Evolutionary conservation across 2,888 invertebrate species (phyloP).

Genomic region (Cremastobaeus sp.): DNA sequence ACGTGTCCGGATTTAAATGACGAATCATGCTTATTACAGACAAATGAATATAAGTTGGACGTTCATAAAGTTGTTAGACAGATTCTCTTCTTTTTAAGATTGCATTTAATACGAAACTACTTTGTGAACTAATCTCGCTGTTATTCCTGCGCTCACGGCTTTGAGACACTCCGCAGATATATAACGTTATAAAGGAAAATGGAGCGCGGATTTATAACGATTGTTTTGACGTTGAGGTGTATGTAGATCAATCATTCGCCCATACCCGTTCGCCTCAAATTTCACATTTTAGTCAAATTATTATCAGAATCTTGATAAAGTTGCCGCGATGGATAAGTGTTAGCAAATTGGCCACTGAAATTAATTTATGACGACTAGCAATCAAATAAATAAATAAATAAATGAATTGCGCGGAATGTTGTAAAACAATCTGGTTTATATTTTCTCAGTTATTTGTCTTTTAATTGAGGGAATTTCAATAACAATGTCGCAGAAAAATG

Average conservation of each 20-base stretch:
- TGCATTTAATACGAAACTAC: conserved; percentile 58
- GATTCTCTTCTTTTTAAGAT: conserved; percentile 52
- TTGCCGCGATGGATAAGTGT: too few relatives aligned
- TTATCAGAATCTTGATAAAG: too few relatives aligned
- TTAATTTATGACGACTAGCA: too few relatives aligned
- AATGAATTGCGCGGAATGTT: too few relatives aligned
- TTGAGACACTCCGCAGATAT: conserved; percentile 36
- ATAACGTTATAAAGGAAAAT: conserved; percentile 27
- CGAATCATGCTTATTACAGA: conserved; percentile 56
- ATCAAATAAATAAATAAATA: too few relatives aligned
- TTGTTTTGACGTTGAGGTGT: conserved; percentile 35
- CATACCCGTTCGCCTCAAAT: too few relatives aligned
- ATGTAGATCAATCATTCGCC: conserved; percentile 28
- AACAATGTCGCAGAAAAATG: too few relatives aligned
- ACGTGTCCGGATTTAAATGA: conserved; percentile 60
- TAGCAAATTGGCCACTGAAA: too few relatives aligned
- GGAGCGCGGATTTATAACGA: conserved; percentile 27
- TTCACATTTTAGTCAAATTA: too few relatives aligned
- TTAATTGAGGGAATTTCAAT: too few relatives aligned
- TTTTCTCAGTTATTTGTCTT: too few relatives aligned
- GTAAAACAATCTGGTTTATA: too few relatives aligned
- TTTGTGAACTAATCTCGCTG: conserved; percentile 52
- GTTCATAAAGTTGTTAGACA: conserved; percentile 54
- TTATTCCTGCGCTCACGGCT: conserved; percentile 44
- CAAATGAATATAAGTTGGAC: conserved; percentile 60